Evolutionary conservation across 2,113 vertebrate species (phyloP).

Genomic region (Rhodinocichla rosea): DNA sequence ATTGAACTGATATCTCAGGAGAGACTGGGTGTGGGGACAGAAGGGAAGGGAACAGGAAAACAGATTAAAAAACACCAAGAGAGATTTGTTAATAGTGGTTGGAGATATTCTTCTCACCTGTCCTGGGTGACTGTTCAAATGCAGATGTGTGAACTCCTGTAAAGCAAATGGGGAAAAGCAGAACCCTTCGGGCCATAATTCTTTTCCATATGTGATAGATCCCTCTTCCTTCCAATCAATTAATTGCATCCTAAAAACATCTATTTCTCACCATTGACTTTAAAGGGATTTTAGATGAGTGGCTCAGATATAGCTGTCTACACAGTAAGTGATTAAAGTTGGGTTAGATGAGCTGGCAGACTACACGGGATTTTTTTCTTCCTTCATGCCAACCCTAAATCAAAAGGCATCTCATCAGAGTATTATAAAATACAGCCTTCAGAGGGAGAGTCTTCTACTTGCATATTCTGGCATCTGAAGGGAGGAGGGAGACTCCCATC

Average conservation of each 20-base stretch:
- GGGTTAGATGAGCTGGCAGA: slow-evolving; percentile 50
- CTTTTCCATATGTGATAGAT: slow-evolving; percentile 33
- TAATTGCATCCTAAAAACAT: slow-evolving; percentile 63
- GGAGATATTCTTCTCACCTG: neutral
- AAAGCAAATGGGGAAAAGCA: neutral
- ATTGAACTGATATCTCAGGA: neutral
- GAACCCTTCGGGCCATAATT: slow-evolving; percentile 16
- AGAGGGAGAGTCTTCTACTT: neutral
- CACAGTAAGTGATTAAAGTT: slow-evolving; percentile 59
- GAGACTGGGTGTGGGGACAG: neutral
- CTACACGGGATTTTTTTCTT: neutral
- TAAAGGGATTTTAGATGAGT: slow-evolving; percentile 67
- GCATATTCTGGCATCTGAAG: slow-evolving; percentile 33
- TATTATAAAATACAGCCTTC: slow-evolving; percentile 47
- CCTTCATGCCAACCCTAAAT: slow-evolving; percentile 45
- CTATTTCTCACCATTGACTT: slow-evolving; percentile 60
- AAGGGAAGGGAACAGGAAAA: neutral
- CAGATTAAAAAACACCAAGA: neutral
- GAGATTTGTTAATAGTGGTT: neutral
- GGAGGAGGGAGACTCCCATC: slow-evolving; percentile 46
- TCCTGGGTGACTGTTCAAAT: neutral
- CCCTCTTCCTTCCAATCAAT: slow-evolving; percentile 46
- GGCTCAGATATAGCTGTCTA: slow-evolving; percentile 54
- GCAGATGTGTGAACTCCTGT: neutral
- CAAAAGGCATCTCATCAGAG: slow-evolving; percentile 53